Evolutionary conservation across 2,888 invertebrate genomes (phyloP), one percentile per base, ranked within the genome.

Genomic region (Agonopterix subpropinquella): DNA sequence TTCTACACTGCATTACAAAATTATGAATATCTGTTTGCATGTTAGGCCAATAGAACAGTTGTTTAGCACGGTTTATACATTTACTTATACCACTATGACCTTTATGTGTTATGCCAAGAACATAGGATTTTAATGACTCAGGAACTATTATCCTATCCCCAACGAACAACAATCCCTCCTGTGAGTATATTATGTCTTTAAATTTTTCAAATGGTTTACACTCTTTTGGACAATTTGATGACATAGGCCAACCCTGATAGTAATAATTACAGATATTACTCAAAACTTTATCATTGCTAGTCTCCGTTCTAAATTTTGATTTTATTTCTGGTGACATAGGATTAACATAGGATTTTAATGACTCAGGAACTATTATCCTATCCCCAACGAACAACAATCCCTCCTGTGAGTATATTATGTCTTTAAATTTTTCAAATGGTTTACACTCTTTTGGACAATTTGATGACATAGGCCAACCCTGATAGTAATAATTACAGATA

Each of bases 241-340:
- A 8, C 11, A 41, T 48, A 9, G 51, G 51, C 53, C 53, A 53
- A 18, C 53, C 53, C 45, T 44, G 11, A 43, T 47, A 47, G 39
- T 44, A 53, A 47, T 43, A 53, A 8, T 49, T 51, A 49, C 43
- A 41, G 41, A 51, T 43, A 36, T 45, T 39, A 13, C 8, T 28
- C 11, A 51, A 36, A 35, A 43, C 35, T 9, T 28, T 8, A 47
- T 51, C 53, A 43, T 43, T 41, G 45, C 41, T 43, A 28, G 49
- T 53, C 45, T 49, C 47, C 7, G 35, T 47, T 44, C 47, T 47
- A 15, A 51, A 51, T 15, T 28, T 47, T n/a, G 7, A 36, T 45
- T 45, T 53, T 41, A 48, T 51, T 49, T 53, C 51, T 11, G 42
- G 46, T 36, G 48, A 43, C 51, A 53, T 51, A 41, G 50, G 53